phyloP scores from a whole-genome alignment of 2,797 vertebrate genomes.

The Pangasius krempfi region DNA sequence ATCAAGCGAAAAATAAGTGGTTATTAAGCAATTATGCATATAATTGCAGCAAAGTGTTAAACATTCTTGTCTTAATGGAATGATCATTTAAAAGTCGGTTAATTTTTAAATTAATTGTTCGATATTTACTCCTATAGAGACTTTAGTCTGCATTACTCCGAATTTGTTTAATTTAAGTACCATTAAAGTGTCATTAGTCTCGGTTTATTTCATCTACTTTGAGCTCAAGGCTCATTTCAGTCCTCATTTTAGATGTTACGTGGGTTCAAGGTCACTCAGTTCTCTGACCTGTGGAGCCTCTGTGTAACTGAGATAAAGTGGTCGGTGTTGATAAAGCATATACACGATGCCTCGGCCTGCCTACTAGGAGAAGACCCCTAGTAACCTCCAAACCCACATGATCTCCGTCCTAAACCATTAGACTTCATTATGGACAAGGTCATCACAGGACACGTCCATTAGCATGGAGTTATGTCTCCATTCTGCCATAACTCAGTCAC shows the following conservation, averaged over 20 bases:
- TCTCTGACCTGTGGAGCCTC: conserved; percentile 43
- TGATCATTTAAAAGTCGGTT: background rate
- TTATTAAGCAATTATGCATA: background rate
- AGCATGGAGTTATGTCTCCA: conserved; percentile 60
- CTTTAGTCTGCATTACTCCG: background rate
- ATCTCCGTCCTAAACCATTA: conserved; percentile 60
- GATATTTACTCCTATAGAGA: background rate
- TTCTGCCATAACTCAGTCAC: conserved; percentile 54
- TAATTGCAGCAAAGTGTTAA: conserved; percentile 3
- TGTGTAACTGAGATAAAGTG: conserved; percentile 49
- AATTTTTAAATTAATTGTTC: conserved; percentile 1
- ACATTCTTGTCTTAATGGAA: no score
- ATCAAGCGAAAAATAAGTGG: background rate
- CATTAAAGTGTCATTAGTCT: background rate
- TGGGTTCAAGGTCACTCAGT: conserved; percentile 31
- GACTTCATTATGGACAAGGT: conserved; percentile 71
- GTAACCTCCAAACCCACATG: conserved; percentile 60
- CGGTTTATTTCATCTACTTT: background rate
- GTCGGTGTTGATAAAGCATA: conserved; percentile 30
- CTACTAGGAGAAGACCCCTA: conserved; percentile 31
- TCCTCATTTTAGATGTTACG: background rate
- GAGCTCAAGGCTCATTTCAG: background rate
- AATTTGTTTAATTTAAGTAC: background rate
- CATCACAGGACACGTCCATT: conserved; percentile 65
- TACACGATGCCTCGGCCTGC: conserved; percentile 22